Conservation (phyloP, 2,888 invertebrate genomes). For the Mesodorylaimus sp. region DNA sequence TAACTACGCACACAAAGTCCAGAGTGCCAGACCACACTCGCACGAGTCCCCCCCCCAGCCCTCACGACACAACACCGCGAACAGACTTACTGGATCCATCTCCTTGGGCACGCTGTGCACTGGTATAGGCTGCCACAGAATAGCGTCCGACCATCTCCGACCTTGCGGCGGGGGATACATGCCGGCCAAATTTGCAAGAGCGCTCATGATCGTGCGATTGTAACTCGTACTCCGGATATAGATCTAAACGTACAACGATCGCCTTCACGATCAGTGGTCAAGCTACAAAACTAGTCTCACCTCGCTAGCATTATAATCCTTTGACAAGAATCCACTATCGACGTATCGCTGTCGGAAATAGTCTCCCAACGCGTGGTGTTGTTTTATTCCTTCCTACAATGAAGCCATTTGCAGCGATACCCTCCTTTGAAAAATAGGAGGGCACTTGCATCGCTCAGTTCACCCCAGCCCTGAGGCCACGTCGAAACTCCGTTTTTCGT, state of each 20-base stretch:
- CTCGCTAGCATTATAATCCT: neutral
- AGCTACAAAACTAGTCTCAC: neutral
- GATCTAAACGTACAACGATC: conserved; percentile 33
- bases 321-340: conserved; percentile 12
- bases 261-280: neutral
- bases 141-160: conserved; percentile 27
- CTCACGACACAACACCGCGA: too few relatives aligned
- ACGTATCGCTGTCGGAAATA: conserved; percentile 54
- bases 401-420: neutral
- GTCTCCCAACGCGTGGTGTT: conserved; percentile 53
- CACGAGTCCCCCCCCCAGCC: too few relatives aligned
- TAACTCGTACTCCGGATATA: conserved; percentile 57
- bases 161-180: conserved; percentile 30
- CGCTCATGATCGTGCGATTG: conserved; percentile 54
- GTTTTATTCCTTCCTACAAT: conserved; percentile 48
- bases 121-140: conserved; percentile 70
- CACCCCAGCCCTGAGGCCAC: conserved; percentile 24
- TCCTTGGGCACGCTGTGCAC: conserved; percentile 53
- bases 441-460: conserved; percentile 17
- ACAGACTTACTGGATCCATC: too few relatives aligned
- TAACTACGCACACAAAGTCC: too few relatives aligned
- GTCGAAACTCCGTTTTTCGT: conserved; percentile 15
- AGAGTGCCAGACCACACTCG: too few relatives aligned
- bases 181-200: conserved; percentile 34
- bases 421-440: neutral